Evolutionary conservation across 2,888 invertebrate species (phyloP).

Genomic region (Tenthredo mesomela): DNA sequence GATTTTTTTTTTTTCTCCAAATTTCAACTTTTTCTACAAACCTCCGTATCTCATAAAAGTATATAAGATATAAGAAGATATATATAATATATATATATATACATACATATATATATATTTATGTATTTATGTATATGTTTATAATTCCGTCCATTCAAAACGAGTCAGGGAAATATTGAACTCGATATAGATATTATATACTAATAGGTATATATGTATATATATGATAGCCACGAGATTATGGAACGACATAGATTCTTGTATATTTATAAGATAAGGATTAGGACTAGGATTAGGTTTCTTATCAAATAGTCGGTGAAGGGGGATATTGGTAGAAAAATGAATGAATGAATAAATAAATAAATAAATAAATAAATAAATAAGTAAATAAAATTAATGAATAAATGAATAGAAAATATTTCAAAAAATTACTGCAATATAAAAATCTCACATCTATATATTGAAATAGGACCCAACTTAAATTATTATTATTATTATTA

Average conservation of each 20-base stretch:
- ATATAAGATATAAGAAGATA: too few relatives aligned
- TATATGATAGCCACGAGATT: not conserved
- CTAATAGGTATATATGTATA: not conserved
- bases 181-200: not conserved
- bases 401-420: not conserved
- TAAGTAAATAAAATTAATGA: not conserved
- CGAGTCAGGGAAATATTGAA: slow-evolving; percentile 30
- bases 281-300: not conserved
- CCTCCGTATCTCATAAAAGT: too few relatives aligned
- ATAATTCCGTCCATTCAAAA: slow-evolving; percentile 38
- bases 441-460: not conserved
- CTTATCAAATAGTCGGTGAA: not conserved
- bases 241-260: not conserved
- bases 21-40: too few relatives aligned
- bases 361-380: not conserved
- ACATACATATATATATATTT: not conserved
- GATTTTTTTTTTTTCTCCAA: too few relatives aligned
- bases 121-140: not conserved
- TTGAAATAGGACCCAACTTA: slow-evolving; percentile 17
- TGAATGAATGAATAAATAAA: too few relatives aligned
- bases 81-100: not conserved
- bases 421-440: not conserved
- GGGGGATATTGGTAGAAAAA: not conserved
- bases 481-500: not conserved
- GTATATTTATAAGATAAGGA: not conserved